Conservation (phyloP, 2,888 invertebrate species). For the Desoria tigrina region DNA sequence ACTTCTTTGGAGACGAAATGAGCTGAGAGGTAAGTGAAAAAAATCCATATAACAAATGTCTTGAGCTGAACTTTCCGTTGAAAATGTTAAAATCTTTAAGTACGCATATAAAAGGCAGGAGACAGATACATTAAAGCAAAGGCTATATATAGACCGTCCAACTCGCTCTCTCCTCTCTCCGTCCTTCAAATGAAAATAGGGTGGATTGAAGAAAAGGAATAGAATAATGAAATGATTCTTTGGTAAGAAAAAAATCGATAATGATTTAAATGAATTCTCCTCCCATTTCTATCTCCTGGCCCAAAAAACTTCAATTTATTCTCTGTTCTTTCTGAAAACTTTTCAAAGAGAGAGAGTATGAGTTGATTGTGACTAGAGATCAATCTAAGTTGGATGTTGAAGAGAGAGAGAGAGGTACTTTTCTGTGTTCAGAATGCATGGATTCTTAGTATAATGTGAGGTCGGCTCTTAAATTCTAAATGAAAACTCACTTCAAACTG, state of each 20-base stretch:
- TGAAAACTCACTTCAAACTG: constrained; percentile 18
- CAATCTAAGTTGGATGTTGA: constrained; percentile 1
- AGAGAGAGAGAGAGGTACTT: background rate
- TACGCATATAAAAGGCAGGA: too few species aligned
- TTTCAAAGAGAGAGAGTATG: constrained; percentile 3
- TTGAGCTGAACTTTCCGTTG: background rate
- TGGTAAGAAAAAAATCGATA: constrained; percentile 42
- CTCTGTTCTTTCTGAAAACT: constrained; percentile 8
- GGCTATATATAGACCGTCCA: too few species aligned
- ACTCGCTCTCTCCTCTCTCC: constrained; percentile 1
- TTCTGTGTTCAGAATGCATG: background rate
- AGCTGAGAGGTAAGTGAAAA: too few species aligned
- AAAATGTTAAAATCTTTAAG: too few species aligned
- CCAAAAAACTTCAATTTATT: constrained; percentile 3
- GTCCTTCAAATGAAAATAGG: constrained; percentile 14
- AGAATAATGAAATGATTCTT: constrained; percentile 39
- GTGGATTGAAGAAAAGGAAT: constrained; percentile 35
- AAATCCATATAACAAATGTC: background rate
- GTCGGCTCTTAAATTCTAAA: constrained; percentile 15
- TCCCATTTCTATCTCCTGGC: constrained; percentile 24
- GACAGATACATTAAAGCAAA: too few species aligned
- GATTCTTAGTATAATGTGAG: constrained; percentile 16
- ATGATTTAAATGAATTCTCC: constrained; percentile 41
- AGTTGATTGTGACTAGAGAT: constrained; percentile 3
- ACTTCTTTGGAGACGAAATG: too few species aligned